Evolutionary conservation across 2,797 vertebrate species (phyloP).

Genomic region (Parauchenoglanis punctatus): DNA sequence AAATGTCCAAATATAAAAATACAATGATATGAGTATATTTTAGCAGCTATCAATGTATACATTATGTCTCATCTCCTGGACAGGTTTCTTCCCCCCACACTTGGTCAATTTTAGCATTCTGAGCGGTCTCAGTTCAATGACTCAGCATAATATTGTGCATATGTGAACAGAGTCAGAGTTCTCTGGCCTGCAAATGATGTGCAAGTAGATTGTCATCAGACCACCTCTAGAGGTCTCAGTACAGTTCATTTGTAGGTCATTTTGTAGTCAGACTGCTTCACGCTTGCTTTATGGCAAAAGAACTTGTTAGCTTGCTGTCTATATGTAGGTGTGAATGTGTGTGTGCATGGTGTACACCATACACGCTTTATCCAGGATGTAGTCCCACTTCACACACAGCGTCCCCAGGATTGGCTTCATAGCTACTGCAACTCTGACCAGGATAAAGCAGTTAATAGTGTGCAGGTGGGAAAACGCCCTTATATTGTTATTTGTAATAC

Average conservation of each 20-base stretch:
- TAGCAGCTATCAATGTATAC: background rate
- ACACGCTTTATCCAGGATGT: background rate
- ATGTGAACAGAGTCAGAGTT: background rate
- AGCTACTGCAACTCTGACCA: background rate
- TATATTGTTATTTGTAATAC: background rate
- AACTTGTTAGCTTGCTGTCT: background rate
- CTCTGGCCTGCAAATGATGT: background rate
- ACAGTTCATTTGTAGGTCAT: background rate
- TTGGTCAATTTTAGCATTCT: background rate
- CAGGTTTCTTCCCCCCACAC: background rate
- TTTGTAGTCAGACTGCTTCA: background rate
- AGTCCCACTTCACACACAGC: background rate
- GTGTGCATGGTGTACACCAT: background rate
- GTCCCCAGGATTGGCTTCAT: background rate
- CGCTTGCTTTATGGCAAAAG: background rate
- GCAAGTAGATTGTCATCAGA: background rate
- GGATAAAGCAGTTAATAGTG: background rate
- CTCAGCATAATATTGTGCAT: background rate
- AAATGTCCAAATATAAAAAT: background rate
- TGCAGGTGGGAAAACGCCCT: background rate
- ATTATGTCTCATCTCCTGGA: background rate
- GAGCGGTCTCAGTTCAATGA: background rate
- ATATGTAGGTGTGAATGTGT: background rate
- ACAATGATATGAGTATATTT: background rate
- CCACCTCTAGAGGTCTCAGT: background rate